Evolutionary conservation across 2,888 invertebrate species (phyloP), one percentile per base, ranked within the genome.

Genomic region (Allacma fusca): DNA sequence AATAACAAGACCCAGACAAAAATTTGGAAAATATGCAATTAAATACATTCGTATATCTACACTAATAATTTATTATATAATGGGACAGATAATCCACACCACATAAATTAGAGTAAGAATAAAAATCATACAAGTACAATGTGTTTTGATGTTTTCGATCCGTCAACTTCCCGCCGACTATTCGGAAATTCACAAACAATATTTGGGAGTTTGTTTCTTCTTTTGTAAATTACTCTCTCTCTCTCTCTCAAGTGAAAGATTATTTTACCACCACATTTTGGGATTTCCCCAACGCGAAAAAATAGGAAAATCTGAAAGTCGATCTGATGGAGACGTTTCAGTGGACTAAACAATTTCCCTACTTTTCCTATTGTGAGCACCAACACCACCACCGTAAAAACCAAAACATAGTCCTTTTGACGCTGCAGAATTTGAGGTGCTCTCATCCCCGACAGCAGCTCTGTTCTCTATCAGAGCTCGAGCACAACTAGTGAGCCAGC

Each of bases 201-300:
- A 28, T 40, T 68, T 67, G 67, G 19, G 19, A 21, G 19, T 23
- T 68, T 68, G 68, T 29, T 68, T 40, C 68, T 68, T 68, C 68
- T 68, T 68, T 68, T 68, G 68, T 68, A 34, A 68, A 68, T 68
- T 68, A 34, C 68, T 68, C 23, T 13, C 4, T 5, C 23, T 62
- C 34, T n/a, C n/a, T n/a, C n/a, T n/a, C n/a, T n/a, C n/a, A n/a
- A n/a, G 59, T 16, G 16, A 67, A 68, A 40, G 23, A 40, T 19
- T 12, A 68, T 68, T 68, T 68, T 43, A 68, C 28, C 34, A 68
- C 34, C 68, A 68, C 68, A 68, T 68, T 68, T 68, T 68, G 40
- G 24, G 29, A 68, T n/a, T 68, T 13, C 68, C 68, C 68, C 1
- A 67, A 29, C 19, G 21, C 19, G 34, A 16, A 68, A n/a, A 68